A percentile compares a stretch with the other conserved stretches of the same genome.
phyloP scores from a whole-genome alignment of 2,113 vertebrate species.

The Casuarius casuarius region DNA sequence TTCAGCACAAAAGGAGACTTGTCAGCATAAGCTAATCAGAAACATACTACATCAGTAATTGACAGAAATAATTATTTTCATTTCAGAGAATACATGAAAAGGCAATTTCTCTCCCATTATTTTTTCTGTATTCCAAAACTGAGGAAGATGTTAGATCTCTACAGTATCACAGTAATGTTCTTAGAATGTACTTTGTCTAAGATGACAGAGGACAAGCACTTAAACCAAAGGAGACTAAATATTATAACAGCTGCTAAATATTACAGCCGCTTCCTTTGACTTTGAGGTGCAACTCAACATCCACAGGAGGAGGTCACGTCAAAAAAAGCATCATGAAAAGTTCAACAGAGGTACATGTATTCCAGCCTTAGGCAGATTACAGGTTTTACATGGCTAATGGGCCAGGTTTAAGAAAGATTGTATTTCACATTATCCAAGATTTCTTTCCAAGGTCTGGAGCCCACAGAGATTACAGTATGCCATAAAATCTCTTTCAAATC shows the following conservation, averaged over 20 bases:
- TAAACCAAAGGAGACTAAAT: background rate
- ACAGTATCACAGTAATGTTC: background rate
- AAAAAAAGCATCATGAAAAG: background rate
- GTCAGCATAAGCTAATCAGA: conserved; percentile 84
- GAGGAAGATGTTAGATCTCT: background rate
- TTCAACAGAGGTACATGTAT: too few relatives aligned
- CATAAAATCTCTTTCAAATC: background rate
- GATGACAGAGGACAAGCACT: background rate
- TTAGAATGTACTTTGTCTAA: background rate
- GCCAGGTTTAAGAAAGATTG: background rate
- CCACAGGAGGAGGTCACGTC: too few relatives aligned
- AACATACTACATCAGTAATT: conserved; percentile 33
- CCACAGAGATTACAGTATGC: background rate
- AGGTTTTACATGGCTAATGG: background rate
- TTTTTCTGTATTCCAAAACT: background rate
- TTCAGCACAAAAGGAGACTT: conserved; percentile 87
- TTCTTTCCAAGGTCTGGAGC: background rate
- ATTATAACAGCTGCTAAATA: background rate
- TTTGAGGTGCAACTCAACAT: background rate
- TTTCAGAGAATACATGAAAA: background rate
- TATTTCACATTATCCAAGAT: background rate
- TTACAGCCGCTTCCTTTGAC: background rate
- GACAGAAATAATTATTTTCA: background rate
- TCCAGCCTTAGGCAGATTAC: background rate
- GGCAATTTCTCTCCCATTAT: background rate